Percentiles rank a stretch among this genome's conserved stretches.
phyloP scores from a whole-genome alignment of 37 sponge, comb jelly and placozoan species.

The Beroe forskalii region DNA sequence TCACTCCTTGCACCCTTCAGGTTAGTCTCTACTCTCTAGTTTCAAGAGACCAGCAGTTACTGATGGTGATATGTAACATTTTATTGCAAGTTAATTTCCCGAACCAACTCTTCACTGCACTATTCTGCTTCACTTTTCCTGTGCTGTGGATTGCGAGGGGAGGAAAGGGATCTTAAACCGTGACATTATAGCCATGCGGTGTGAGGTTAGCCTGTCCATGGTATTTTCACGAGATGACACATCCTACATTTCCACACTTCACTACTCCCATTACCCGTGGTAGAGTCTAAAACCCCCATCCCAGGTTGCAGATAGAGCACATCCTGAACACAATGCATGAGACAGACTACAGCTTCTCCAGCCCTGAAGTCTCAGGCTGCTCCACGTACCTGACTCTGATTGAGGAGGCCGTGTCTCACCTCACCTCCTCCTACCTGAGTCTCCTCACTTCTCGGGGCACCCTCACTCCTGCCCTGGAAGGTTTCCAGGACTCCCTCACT shows the following conservation, averaged over 20 bases:
- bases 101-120: background rate
- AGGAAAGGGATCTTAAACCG: too few species aligned
- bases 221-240: background rate
- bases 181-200: too few species aligned
- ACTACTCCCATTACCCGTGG: too few species aligned
- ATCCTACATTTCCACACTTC: too few species aligned
- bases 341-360: slow-evolving; percentile 3
- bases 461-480: background rate
- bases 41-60: too few species aligned
- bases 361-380: background rate
- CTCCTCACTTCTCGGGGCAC: background rate
- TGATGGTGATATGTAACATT: too few species aligned
- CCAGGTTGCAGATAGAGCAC: slow-evolving; percentile 50
- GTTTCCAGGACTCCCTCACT: slow-evolving; percentile 32
- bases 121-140: background rate
- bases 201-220: too few species aligned
- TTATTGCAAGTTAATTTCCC: too few species aligned
- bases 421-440: slow-evolving; percentile 15
- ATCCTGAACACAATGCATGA: slow-evolving; percentile 30
- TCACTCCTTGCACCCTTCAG: slow-evolving; percentile 29
- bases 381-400: slow-evolving; percentile 23
- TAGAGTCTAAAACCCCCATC: too few species aligned
- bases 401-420: slow-evolving; percentile 27
- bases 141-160: background rate
- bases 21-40: slow-evolving; percentile 1